phyloP scores from a whole-genome alignment of 2,797 vertebrate species.

The Onychomys leucogaster region DNA sequence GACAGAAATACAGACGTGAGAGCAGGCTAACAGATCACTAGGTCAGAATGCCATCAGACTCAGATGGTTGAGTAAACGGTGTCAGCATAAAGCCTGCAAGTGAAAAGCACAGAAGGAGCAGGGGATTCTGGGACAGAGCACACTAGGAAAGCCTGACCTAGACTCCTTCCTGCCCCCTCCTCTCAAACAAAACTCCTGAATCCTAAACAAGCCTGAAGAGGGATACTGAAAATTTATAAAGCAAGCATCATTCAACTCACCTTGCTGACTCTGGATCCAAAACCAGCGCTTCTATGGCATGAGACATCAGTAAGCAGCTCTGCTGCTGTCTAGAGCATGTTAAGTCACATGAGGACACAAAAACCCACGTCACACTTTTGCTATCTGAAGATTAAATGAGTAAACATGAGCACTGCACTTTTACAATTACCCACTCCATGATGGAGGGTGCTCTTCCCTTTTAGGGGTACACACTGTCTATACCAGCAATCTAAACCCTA shows the following conservation, averaged over 20 bases:
- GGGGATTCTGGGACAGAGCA: not conserved
- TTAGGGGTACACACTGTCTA: not conserved
- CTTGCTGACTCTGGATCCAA: constrained; percentile 96
- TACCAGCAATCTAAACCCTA: not conserved
- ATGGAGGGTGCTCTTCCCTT: not conserved
- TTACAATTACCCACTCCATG: not conserved
- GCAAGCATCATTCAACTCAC: constrained; percentile 86
- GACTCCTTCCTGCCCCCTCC: not conserved
- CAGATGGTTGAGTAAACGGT: not conserved
- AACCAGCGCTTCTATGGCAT: constrained; percentile 97
- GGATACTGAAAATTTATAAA: not conserved
- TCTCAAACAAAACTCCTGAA: not conserved
- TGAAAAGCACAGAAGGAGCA: not conserved
- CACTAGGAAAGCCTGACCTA: not conserved
- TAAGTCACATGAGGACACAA: constrained; percentile 83
- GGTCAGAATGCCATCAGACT: not conserved
- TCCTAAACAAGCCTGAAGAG: not conserved
- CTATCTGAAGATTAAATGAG: not conserved
- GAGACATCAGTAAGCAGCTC: constrained; percentile 96
- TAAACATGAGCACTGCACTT: not conserved
- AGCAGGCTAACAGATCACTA: not conserved
- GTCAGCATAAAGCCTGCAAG: not conserved
- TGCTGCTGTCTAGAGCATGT: constrained; percentile 94
- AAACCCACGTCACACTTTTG: not conserved
- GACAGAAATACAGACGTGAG: not conserved